Evolutionary conservation across 2,797 vertebrate species (phyloP).

Genomic region (Ptychobarbus kaznakovi): DNA sequence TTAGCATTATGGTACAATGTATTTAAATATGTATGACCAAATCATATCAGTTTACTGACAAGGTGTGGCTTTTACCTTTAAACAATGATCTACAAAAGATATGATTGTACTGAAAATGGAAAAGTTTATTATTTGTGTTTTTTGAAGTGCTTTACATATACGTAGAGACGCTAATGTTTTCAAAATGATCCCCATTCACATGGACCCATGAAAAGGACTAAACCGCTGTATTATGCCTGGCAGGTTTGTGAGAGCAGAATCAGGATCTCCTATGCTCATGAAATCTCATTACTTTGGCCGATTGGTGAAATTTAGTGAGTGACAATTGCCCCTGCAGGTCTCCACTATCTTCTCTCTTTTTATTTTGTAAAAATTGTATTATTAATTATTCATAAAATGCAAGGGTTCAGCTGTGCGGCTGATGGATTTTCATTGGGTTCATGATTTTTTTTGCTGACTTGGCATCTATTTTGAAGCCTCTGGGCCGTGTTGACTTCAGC

Average conservation of each 20-base stretch:
- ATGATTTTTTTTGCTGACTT: conserved; percentile 3
- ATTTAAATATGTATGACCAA: not conserved
- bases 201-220: not conserved
- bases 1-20: not conserved
- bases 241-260: not conserved
- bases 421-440: not conserved
- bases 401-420: not conserved
- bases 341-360: not conserved
- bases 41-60: not conserved
- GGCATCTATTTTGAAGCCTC: not conserved
- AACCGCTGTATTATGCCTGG: not conserved
- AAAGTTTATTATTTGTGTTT: too few species aligned
- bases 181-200: not conserved
- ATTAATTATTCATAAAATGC: conserved; percentile 12
- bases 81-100: not conserved
- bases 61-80: not conserved
- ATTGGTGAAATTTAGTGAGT: not conserved
- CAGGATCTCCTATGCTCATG: not conserved
- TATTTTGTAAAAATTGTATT: not conserved
- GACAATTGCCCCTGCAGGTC: not conserved
- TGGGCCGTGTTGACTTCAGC: conserved; percentile 16
- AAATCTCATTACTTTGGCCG: not conserved
- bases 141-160: not conserved
- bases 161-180: too few species aligned
- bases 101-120: not conserved